Base-by-base conservation (phyloP, 1,140 invertebrate species). In the Aleiodes sp. region DNA sequence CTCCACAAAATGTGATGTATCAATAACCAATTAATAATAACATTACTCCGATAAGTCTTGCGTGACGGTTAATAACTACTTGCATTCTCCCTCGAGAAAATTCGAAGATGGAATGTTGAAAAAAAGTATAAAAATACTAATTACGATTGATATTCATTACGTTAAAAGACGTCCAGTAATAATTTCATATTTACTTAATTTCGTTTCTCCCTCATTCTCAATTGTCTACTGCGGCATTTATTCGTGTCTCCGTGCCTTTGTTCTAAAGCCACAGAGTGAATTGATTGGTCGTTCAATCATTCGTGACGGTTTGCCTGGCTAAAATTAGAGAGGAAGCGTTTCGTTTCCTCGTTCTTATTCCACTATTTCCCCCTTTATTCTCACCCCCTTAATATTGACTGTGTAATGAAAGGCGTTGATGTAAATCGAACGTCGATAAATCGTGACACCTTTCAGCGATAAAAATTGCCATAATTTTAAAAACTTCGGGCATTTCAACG, bases 391-490 rank as follows among this genome's bases (percentile, higher is more conserved):
- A 26, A 41, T 63, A 43, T 37, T 63, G 14, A 16, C 33, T 21
- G 37, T 39, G 14, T 12, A 63, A 63, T 52, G 26, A 26, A 63
- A 63, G 35, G 61, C 35, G 61, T 63, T 24, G 37, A 63, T 26
- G 35, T 41, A 41, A 39, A 39, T 63, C 46, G 46, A 52, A 24
- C 19, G 61, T 43, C 61, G 61, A 63, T 63, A 63, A 43, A 63
- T 63, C 37, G 61, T 39, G 21, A 41, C 37, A 28, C 24, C 33
- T 63, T 21, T 12, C 31, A 9, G 33, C 16, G 19, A 37, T 8
- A 10, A 43, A n/a, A n/a, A 21, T 37, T 16, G 12, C 26, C 1
- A 21, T 43, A 63, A 63, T 63, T 26, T 21, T 24, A 41, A 26
- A 24, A 26, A 37, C 46, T 52, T 52, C 26, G 16, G 61, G 21